These are phyloP conservation scores for Leptoclinus maculatus DNA, from an alignment of 2,797 vertebrate species.

Conservation along the genomic window DNA sequence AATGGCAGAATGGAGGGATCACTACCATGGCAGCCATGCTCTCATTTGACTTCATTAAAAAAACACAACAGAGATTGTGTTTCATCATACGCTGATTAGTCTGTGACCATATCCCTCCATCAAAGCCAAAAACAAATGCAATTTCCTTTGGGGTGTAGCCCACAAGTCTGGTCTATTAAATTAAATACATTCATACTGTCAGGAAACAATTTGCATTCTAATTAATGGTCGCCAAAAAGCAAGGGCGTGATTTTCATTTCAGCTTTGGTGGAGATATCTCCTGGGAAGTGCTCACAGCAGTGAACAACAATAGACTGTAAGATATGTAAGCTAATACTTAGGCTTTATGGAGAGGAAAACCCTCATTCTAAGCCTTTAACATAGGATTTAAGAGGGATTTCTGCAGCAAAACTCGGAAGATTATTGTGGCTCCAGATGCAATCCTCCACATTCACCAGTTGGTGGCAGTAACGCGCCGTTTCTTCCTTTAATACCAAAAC, in stretches of 20 bases:
- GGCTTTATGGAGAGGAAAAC: neutral
- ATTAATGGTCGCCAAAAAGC: conserved; percentile 14
- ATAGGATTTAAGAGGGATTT: neutral
- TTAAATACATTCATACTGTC: neutral
- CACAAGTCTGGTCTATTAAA: conserved; percentile 9
- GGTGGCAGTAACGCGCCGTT: conserved; percentile 13
- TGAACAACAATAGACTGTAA: neutral
- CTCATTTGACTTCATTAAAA: neutral
- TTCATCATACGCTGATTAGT: neutral
- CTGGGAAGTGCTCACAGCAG: neutral
- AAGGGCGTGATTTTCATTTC: conserved; percentile 3
- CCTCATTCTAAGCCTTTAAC: neutral
- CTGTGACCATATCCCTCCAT: neutral
- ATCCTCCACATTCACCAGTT: neutral
- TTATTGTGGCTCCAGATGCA: neutral
- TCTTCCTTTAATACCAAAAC: neutral
- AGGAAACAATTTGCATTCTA: conserved; percentile 37
- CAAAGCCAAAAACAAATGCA: conserved; percentile 16
- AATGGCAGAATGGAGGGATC: neutral
- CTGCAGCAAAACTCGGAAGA: neutral
- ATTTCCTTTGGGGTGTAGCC: conserved; percentile 5
- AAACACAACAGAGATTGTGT: conserved; percentile 4
- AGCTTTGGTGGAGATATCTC: neutral
- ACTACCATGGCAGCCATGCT: neutral
- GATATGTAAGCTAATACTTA: neutral